Conservation (phyloP, 2,888 invertebrate genomes). For the Meteorus colon region DNA sequence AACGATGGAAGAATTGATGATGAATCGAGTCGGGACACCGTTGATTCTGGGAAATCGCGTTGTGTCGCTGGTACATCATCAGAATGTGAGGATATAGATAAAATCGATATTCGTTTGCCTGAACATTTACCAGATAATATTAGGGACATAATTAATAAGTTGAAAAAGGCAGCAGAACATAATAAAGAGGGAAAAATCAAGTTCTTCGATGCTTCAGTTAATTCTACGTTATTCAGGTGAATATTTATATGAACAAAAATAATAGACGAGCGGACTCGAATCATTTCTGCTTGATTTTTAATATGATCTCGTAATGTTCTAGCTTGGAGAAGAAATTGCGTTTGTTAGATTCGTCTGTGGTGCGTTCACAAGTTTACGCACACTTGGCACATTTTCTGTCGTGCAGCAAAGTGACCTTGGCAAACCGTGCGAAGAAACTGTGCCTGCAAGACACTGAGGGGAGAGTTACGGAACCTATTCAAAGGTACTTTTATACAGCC, state of each 20-base stretch:
- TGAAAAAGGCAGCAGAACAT: conserved; percentile 71
- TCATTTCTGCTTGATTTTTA: conserved; percentile 24
- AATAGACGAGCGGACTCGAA: conserved; percentile 17
- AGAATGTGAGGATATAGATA: conserved; percentile 68
- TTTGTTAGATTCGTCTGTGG: conserved; percentile 63
- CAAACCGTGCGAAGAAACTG: conserved; percentile 77
- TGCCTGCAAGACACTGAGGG: conserved; percentile 74
- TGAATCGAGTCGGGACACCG: conserved; percentile 69
- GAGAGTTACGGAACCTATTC: conserved; percentile 73
- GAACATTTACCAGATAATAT: conserved; percentile 73
- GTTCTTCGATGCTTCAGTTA: conserved; percentile 75
- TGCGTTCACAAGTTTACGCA: conserved; percentile 73
- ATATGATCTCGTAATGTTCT: conserved; percentile 48
- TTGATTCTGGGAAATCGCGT: conserved; percentile 70
- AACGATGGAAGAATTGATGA: conserved; percentile 72
- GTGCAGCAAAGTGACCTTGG: conserved; percentile 76
- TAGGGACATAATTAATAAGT: conserved; percentile 71
- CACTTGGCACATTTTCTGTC: conserved; percentile 76
- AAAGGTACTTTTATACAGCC: conserved; percentile 70
- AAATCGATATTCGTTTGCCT: conserved; percentile 72
- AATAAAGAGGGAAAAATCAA: conserved; percentile 75
- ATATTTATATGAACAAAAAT: conserved; percentile 43
- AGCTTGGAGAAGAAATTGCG: conserved; percentile 73
- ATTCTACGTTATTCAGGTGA: conserved; percentile 75
- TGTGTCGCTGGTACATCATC: conserved; percentile 64